Evolutionary conservation across 2,113 vertebrate genomes (phyloP).

Genomic region (Macrotis lagotis): DNA sequence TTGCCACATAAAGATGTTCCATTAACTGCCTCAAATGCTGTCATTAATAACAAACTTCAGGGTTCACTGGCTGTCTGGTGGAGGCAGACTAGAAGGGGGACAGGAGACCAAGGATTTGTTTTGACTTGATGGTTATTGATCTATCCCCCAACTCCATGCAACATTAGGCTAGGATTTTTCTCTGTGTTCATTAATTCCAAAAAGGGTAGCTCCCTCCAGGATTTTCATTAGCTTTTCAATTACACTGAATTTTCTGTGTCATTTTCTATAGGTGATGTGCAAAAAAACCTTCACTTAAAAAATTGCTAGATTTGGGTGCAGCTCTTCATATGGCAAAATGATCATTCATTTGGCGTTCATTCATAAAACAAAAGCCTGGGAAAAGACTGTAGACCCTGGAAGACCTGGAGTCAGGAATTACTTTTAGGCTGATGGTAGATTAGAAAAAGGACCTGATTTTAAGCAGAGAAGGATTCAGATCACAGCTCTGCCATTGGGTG

Average conservation of each 20-base stretch:
- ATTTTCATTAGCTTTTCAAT: constrained; percentile 79
- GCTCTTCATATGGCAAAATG: background rate
- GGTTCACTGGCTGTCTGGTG: constrained; percentile 17
- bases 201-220: constrained; percentile 69
- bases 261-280: constrained; percentile 46
- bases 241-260: constrained; percentile 61
- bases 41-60: constrained; percentile 9
- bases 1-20: constrained; percentile 47
- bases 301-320: constrained; percentile 17
- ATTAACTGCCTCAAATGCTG: background rate
- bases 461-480: no score
- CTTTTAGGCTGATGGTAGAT: no score
- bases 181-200: constrained; percentile 62
- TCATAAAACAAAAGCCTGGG: background rate
- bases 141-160: constrained; percentile 65
- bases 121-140: constrained; percentile 46
- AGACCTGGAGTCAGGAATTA: background rate
- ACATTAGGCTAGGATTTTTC: constrained; percentile 62
- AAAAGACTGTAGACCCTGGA: background rate
- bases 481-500: no score
- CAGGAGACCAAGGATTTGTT: constrained; percentile 44
- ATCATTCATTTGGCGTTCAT: background rate
- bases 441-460: no score
- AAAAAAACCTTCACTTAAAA: constrained; percentile 25
- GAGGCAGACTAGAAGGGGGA: background rate